These are phyloP conservation scores for Lucilia sericata DNA, from an alignment of 1,140 invertebrate genomes.

Conservation along the genomic window DNA sequence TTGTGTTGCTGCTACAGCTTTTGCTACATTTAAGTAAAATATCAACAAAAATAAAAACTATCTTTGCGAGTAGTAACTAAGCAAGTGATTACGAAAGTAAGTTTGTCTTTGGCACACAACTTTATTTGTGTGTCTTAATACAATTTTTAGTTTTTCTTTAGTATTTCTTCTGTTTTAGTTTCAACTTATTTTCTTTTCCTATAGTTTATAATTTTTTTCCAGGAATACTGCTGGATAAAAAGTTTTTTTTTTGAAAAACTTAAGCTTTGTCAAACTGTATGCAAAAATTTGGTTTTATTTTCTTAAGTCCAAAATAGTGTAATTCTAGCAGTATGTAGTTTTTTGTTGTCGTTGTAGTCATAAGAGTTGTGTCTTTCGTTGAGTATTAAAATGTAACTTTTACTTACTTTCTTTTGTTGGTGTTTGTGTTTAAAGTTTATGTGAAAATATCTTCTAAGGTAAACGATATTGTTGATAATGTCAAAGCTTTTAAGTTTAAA, in stretches of 20 bases:
- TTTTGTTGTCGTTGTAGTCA: not conserved
- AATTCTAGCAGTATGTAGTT: not conserved
- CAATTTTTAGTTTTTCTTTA: no score
- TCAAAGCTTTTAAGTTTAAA: constrained; percentile 37
- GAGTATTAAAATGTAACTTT: not conserved
- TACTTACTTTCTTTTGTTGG: constrained; percentile 23
- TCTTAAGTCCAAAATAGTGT: not conserved
- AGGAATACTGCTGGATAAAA: not conserved
- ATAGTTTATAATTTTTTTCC: no score
- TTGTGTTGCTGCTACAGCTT: constrained; percentile 3
- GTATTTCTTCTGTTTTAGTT: no score
- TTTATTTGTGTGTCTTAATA: not conserved
- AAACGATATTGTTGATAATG: constrained; percentile 37
- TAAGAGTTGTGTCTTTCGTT: not conserved
- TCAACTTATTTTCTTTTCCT: no score
- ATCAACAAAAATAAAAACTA: not conserved
- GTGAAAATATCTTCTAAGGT: not conserved
- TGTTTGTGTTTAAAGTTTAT: constrained; percentile 5
- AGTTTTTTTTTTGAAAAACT: not conserved
- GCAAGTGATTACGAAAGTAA: not conserved
- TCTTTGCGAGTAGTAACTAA: not conserved
- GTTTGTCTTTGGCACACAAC: not conserved
- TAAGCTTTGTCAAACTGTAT: constrained; percentile 13
- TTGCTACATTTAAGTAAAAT: not conserved
- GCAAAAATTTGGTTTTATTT: not conserved